Evolutionary conservation across 2,888 invertebrate species (phyloP), one percentile per base, ranked within the genome.

Genomic region (Drosophila neotestacea): DNA sequence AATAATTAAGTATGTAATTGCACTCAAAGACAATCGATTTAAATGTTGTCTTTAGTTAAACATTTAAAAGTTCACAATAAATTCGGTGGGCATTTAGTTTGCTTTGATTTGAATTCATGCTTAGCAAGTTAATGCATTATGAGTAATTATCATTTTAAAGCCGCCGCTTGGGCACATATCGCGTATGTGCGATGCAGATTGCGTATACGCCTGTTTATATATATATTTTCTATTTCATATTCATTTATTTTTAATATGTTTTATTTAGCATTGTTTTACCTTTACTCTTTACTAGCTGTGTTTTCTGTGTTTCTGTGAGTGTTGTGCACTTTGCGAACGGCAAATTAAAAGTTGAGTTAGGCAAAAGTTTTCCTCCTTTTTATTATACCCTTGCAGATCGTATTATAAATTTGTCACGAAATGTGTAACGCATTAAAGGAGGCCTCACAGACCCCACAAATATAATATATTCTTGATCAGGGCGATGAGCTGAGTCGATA

Each of bases 61-160:
- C 36, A 64, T 66, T 61, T 32, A 62, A 64, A 59, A 73, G 59
- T 88, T 77, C 68, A 82, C 75, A 76, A 77, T 88, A 87, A 87
- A 88, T 87, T 87, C 86, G 86, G 86, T 87, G 86, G 86, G 86
- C 83, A 73, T 79, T 83, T 75, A 81, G 81, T 84, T 79, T 66
- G 74, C 81, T 74, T 75, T 64, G 71, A 70, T 74, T 75, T 77
- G 63, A 74, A 72, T 70, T 77, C 61, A 56, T 70, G 58, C 51
- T 62, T 65, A 56, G 70, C 59, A 52, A 63, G 34, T 39, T 59
- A 36, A 54, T 39, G 48, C 50, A 58, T 52, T 34, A 42, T 6
- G n/a, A 22, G 44, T 52, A 63, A 68, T 68, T 52, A 46, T 27
- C 59, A 58, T 51, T 68, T 81, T 68, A 64, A 75, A 80, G 84